Evolutionary conservation across 2,113 vertebrate species (phyloP).

Genomic region (Heliornis fulica): DNA sequence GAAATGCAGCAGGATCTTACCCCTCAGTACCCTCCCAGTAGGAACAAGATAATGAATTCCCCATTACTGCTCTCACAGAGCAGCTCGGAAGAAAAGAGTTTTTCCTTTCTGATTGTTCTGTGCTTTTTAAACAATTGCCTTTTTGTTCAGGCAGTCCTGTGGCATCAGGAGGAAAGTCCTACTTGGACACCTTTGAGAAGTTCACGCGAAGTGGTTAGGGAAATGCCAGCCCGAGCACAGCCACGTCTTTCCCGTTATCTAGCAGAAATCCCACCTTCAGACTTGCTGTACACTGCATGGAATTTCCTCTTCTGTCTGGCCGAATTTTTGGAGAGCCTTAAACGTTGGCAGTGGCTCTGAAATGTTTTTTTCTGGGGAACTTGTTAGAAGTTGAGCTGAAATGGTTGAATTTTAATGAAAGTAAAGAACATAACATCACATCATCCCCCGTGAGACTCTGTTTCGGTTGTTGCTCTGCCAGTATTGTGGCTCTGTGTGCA

Average conservation of each 20-base stretch:
- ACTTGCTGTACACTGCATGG: neutral
- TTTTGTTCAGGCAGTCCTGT: neutral
- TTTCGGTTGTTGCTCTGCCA: neutral
- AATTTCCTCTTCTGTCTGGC: constrained; percentile 58
- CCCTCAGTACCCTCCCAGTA: neutral
- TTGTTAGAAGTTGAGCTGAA: neutral
- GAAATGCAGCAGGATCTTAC: neutral
- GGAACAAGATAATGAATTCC: neutral
- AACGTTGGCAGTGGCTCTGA: constrained; percentile 5
- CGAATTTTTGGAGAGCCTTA: constrained; percentile 27
- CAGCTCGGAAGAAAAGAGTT: neutral
- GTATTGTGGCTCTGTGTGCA: neutral
- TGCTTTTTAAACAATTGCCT: neutral
- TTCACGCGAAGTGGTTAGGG: neutral
- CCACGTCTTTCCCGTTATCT: constrained; percentile 2
- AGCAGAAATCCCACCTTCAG: neutral
- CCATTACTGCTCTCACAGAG: neutral
- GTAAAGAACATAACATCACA: neutral
- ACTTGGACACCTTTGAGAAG: neutral
- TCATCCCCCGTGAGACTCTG: neutral
- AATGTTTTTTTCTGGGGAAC: neutral
- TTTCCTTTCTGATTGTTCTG: neutral
- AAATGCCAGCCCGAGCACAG: neutral
- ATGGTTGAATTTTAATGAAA: neutral
- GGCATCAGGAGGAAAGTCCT: neutral